A percentile compares a stretch with the other conserved stretches of the same genome.
These are phyloP conservation scores for Prionace glauca DNA, from an alignment of 2,797 vertebrate genomes.

Conservation along the genomic window DNA sequence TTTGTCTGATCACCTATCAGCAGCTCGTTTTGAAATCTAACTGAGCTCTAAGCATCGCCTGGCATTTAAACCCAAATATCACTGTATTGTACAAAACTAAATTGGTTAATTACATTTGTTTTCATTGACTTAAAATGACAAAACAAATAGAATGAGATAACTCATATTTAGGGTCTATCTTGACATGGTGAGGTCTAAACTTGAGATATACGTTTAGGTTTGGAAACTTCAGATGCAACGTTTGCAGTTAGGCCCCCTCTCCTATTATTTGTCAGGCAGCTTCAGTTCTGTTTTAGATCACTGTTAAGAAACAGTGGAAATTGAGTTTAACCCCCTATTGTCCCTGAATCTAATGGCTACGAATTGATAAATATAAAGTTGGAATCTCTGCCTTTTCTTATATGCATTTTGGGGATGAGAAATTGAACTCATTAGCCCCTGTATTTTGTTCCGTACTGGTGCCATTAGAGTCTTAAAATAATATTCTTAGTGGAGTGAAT, in stretches of 20 bases:
- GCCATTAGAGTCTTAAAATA: not conserved
- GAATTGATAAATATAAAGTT: not conserved
- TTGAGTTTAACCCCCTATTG: not conserved
- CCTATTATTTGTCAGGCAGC: not conserved
- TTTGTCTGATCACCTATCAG: conserved; percentile 6
- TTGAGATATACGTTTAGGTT: not conserved
- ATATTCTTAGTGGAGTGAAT: not conserved
- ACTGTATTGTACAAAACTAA: not conserved
- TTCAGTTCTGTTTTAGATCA: not conserved
- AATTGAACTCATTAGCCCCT: not conserved
- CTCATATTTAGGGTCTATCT: not conserved
- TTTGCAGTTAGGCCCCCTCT: not conserved
- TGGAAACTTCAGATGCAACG: not conserved
- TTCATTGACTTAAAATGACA: not conserved
- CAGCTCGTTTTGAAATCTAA: not conserved
- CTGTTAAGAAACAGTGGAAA: not conserved
- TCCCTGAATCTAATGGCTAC: not conserved
- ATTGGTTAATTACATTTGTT: not conserved
- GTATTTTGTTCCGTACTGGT: not conserved
- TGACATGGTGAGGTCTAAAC: too few species aligned
- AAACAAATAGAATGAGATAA: not conserved
- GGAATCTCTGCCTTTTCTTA: not conserved
- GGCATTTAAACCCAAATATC: not conserved
- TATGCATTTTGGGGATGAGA: not conserved
- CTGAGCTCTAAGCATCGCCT: not conserved